Percentiles rank a stretch among this genome's conserved stretches.
Evolutionary conservation across 2,797 vertebrate genomes (phyloP).

Genomic region (Pipistrellus nathusii): DNA sequence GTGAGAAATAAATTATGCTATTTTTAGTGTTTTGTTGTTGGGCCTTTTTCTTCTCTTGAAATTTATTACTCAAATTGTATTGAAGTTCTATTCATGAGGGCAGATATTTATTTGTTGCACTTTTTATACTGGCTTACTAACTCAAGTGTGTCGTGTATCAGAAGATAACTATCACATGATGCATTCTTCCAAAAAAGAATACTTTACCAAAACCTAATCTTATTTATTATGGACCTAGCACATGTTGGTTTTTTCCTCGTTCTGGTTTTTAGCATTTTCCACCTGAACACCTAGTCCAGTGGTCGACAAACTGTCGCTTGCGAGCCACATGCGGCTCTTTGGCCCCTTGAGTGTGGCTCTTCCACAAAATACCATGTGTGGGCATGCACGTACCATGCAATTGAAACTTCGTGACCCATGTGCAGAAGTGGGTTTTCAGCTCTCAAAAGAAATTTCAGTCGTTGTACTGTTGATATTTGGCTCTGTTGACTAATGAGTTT

Average conservation of each 20-base stretch:
- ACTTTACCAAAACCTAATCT: not conserved
- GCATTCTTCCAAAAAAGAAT: not conserved
- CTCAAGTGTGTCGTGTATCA: not conserved
- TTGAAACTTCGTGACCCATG: too few relatives aligned
- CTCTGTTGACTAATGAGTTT: too few relatives aligned
- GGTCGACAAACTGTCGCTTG: too few relatives aligned
- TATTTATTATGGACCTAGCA: not conserved
- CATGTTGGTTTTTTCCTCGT: not conserved
- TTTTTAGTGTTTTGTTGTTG: not conserved
- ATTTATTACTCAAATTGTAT: not conserved
- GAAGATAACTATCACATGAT: not conserved
- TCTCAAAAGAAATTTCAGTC: too few relatives aligned
- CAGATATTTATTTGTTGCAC: not conserved
- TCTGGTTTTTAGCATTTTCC: not conserved
- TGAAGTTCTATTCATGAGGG: not conserved
- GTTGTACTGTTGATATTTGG: too few relatives aligned
- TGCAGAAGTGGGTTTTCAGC: too few relatives aligned
- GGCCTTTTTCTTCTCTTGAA: not conserved
- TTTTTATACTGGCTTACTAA: constrained; percentile 43
- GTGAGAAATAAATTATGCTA: constrained; percentile 20
- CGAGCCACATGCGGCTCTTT: too few relatives aligned
- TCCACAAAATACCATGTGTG: too few relatives aligned
- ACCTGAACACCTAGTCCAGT: too few relatives aligned
- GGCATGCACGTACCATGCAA: too few relatives aligned
- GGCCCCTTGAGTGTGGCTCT: too few relatives aligned